Evolutionary conservation across 2,113 vertebrate genomes (phyloP), one percentile per base, ranked within the genome.

Genomic region (Trichechus manatus): DNA sequence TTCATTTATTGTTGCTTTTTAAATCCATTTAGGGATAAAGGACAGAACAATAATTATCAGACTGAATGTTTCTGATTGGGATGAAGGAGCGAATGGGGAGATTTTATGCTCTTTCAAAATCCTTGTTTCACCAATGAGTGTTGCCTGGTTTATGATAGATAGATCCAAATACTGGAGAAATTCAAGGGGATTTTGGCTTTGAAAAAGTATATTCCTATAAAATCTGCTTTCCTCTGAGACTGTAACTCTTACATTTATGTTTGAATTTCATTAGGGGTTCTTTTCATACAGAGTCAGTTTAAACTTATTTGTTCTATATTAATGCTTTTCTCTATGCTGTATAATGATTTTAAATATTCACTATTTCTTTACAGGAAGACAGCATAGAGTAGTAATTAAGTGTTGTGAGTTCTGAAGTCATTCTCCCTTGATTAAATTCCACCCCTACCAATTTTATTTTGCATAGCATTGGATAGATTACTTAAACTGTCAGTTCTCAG

Each of bases 181-280:
- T 98, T 31, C 96, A 95, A 64, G 96, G 94, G 0, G 59, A 78
- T 0, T 85, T 99, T 27, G 98, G 98, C 70, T 99, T 98, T 91
- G 98, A 99, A 79, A 81, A 97, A 29, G 97, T 85, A 22, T 97
- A 84, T 66, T 97, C 96, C 4, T 99, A 98, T 98, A 98, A 99
- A 94, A 98, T 99, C 33, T 95, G 3, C 13, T 47, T 64, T 56
- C 4, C 3, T 53, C 11, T 78, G 22, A 64, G n/a, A 78, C n/a
- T 74, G 9, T 8, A 84, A 63, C 19, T 86, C 4, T 66, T 33
- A 47, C 63, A 23, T 74, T 72, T 78, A 8, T 47, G 2, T 59
- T 87, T 74, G 15, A 63, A 42, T 80, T 94, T 96, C 20, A 83
- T 91, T 88, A 64, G 39, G 17, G 70, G 9, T 63, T 61, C 2